Conservation (phyloP, 2,888 invertebrate species). For the Eubasilissa splendida region DNA sequence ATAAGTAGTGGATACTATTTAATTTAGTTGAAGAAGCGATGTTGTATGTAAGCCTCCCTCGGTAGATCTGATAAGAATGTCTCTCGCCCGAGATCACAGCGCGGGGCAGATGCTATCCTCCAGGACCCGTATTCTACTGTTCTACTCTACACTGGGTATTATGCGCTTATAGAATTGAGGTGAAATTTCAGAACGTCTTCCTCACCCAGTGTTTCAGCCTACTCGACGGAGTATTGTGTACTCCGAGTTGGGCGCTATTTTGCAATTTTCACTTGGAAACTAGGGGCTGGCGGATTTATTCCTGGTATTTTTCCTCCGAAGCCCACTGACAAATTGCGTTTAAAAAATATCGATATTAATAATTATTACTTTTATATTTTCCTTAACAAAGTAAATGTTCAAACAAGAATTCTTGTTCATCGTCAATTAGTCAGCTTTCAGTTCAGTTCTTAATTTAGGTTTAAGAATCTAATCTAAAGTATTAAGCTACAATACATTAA, state of each 20-base stretch:
- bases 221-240: neutral
- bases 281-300: neutral
- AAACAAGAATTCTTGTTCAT: too few species aligned
- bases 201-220: neutral
- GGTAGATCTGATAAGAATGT: slow-evolving; percentile 18
- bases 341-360: neutral
- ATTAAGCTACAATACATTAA: too few species aligned
- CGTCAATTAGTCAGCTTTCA: too few species aligned
- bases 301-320: neutral
- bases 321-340: neutral
- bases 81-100: neutral
- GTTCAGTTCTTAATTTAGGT: too few species aligned
- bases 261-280: neutral
- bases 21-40: neutral
- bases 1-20: too few species aligned
- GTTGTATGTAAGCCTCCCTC: neutral
- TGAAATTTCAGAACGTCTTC: neutral
- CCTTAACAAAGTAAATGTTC: too few species aligned
- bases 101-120: slow-evolving; percentile 12
- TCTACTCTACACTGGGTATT: neutral
- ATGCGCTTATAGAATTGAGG: neutral
- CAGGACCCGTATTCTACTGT: neutral
- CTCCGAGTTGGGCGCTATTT: neutral
- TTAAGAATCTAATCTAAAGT: too few species aligned
- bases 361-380: too few species aligned